A percentile compares a stretch with the other conserved stretches of the same genome.
Evolutionary conservation across 2,113 vertebrate species (phyloP).

Genomic region (Cyanoramphus novaezelandiae): DNA sequence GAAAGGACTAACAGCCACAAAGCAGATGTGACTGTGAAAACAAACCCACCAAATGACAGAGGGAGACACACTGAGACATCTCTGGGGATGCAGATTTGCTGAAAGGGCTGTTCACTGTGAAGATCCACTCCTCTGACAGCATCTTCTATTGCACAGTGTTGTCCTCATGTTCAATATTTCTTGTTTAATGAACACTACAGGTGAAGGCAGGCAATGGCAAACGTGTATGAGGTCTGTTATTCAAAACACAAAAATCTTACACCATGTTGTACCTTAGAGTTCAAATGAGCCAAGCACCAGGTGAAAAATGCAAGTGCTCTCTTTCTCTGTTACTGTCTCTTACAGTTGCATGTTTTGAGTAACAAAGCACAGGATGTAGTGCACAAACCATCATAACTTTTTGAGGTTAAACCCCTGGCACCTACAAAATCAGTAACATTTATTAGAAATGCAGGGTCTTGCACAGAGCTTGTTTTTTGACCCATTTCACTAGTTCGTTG

Average conservation of each 20-base stretch:
- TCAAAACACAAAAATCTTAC: neutral
- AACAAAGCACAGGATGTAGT: neutral
- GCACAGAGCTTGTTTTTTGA: neutral
- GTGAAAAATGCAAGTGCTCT: conserved; percentile 1
- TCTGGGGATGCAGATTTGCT: neutral
- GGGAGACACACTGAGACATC: fast-evolving
- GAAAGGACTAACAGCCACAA: neutral
- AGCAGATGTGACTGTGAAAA: neutral
- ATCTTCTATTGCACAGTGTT: neutral
- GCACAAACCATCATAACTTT: neutral
- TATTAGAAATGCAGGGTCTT: conserved; percentile 8
- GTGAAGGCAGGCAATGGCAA: neutral
- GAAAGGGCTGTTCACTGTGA: neutral
- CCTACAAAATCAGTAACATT: neutral
- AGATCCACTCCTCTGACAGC: neutral
- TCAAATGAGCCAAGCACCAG: conserved; percentile 38
- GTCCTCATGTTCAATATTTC: neutral
- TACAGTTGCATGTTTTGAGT: neutral
- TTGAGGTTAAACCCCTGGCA: neutral
- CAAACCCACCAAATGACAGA: neutral
- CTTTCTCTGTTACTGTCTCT: neutral
- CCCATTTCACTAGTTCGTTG: neutral
- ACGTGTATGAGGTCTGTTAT: neutral
- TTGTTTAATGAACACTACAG: neutral
- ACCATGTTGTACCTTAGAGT: conserved; percentile 6